Conservation (phyloP, 2,888 invertebrate genomes). For the Athalia rosae region DNA sequence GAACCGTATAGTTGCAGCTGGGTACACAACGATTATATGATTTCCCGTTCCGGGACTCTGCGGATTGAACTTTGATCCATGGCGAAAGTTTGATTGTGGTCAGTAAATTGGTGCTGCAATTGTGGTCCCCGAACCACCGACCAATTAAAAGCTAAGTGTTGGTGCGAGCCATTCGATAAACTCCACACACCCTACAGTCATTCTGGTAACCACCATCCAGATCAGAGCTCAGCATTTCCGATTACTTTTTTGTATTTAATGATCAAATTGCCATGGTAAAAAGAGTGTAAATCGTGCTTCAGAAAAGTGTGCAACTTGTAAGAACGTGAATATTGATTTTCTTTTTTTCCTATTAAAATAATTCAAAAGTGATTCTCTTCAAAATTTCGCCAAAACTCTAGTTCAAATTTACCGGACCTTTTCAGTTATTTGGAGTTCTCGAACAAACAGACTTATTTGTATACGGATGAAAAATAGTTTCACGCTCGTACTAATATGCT, state of each 20-base stretch:
- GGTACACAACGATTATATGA: slow-evolving; percentile 7
- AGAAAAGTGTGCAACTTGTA: no score
- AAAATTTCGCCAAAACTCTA: no score
- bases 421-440: no score
- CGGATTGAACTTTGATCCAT: slow-evolving; percentile 37
- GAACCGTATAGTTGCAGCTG: slow-evolving; percentile 23
- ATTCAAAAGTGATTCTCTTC: no score
- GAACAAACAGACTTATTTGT: slow-evolving; percentile 23
- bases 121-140: slow-evolving; percentile 27
- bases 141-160: slow-evolving; percentile 42
- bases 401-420: no score
- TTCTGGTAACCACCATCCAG: slow-evolving; percentile 12
- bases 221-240: slow-evolving; percentile 20
- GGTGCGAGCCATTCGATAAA: slow-evolving; percentile 35
- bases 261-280: no score
- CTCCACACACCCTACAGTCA: slow-evolving; percentile 28
- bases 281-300: no score
- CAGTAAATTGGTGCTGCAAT: slow-evolving; percentile 42
- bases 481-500: no score
- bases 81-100: slow-evolving; percentile 41
- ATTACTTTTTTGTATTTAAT: not conserved
- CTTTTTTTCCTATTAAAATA: no score
- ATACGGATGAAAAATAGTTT: not conserved
- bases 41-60: slow-evolving; percentile 20
- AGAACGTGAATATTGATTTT: no score